A percentile compares a stretch with the other conserved stretches of the same genome.
These are phyloP conservation scores for Anguilla pacifica DNA, from an alignment of 2,797 vertebrate genomes.

Conservation along the genomic window DNA sequence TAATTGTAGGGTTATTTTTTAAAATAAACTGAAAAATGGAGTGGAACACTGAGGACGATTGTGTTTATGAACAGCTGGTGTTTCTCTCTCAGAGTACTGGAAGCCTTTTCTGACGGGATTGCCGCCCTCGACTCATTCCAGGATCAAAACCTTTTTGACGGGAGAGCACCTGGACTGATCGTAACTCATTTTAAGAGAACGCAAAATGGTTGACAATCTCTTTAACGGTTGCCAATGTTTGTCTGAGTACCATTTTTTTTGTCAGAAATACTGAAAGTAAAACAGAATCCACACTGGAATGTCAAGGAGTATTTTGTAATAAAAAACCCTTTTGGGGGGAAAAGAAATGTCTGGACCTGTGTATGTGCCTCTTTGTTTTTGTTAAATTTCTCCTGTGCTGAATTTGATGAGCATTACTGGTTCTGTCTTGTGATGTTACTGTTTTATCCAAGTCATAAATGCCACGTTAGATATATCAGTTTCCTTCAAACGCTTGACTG, in stretches of 20 bases:
- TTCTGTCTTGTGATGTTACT: neutral
- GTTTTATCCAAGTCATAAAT: neutral
- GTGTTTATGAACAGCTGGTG: neutral
- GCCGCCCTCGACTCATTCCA: neutral
- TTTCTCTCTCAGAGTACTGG: constrained; percentile 1
- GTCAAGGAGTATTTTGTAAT: constrained; percentile 65
- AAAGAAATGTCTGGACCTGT: neutral
- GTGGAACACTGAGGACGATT: neutral
- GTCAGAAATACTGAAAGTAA: constrained; percentile 46
- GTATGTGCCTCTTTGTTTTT: neutral
- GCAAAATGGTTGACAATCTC: constrained; percentile 56
- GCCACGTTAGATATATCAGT: no score
- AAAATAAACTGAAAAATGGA: neutral
- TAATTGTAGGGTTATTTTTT: constrained; percentile 5
- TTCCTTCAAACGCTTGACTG: no score
- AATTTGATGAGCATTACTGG: neutral
- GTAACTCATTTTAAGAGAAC: constrained; percentile 10
- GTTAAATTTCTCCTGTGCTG: neutral
- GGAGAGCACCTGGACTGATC: neutral
- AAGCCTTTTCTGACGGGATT: neutral
- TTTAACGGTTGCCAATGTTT: constrained; percentile 48
- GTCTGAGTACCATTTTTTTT: constrained; percentile 55
- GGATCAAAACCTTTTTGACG: neutral
- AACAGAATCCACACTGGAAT: constrained; percentile 50
- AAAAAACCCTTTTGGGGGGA: constrained; percentile 37